phyloP scores from a whole-genome alignment of 64 coral and sea anemone species.

The Anthopleura sola region DNA sequence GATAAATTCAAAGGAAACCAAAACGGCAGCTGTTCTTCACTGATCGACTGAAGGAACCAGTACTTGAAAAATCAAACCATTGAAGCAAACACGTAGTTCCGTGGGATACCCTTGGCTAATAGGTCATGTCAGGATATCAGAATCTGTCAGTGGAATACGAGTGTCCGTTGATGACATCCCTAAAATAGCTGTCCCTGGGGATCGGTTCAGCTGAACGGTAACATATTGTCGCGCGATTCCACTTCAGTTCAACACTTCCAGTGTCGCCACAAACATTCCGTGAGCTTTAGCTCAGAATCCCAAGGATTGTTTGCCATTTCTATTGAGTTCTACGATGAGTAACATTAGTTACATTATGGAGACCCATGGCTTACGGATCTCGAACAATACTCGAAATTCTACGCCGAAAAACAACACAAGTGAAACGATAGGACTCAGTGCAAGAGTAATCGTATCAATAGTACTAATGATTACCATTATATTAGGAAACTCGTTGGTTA shows the following conservation, averaged over 20 bases:
- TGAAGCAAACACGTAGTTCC: neutral
- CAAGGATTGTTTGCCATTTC: neutral
- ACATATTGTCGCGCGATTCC: neutral
- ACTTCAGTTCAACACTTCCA: neutral
- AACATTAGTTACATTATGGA: neutral
- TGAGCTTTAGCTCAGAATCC: neutral
- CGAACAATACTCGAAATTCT: neutral
- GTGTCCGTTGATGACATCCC: neutral
- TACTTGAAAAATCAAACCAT: neutral
- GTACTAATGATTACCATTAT: constrained; percentile 47
- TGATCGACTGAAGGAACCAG: neutral
- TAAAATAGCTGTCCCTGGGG: neutral
- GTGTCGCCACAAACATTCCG: neutral
- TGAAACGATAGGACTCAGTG: neutral
- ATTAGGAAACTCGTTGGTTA: constrained; percentile 58
- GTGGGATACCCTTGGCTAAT: neutral
- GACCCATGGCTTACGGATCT: neutral
- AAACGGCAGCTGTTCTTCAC: neutral
- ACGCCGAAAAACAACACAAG: neutral
- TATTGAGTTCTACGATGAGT: neutral
- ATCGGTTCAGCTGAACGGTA: neutral
- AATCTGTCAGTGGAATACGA: neutral
- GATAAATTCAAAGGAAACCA: neutral
- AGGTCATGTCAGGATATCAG: neutral
- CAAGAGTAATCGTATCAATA: constrained; percentile 33